Evolutionary conservation across 2,113 vertebrate species (phyloP).

Genomic region (Elaphurus davidianus): DNA sequence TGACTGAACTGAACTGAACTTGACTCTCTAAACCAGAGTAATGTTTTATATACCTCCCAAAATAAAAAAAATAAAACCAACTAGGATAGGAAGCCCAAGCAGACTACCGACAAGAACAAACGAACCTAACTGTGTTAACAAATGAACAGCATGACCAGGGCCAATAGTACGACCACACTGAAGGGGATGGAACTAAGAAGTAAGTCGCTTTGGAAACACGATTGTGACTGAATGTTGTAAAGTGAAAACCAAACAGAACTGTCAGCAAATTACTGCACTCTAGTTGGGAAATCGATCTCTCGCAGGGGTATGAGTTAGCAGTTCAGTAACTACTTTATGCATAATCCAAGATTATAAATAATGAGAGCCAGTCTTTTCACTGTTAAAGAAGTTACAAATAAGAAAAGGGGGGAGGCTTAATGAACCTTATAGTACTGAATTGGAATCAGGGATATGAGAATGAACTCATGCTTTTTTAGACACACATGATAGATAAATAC

Average conservation of each 20-base stretch:
- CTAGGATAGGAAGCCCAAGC: background rate
- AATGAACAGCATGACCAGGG: background rate
- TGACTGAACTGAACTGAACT: background rate
- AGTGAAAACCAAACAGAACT: background rate
- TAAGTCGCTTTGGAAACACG: background rate
- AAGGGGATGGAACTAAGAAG: background rate
- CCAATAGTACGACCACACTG: background rate
- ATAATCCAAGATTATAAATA: background rate
- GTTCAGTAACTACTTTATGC: background rate
- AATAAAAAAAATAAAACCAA: background rate
- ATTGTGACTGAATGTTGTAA: constrained; percentile 4
- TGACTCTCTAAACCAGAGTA: background rate
- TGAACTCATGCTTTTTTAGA: background rate
- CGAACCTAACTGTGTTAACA: background rate
- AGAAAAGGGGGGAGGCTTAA: background rate
- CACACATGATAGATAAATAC: background rate
- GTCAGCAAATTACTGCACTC: background rate
- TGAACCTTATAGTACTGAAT: background rate
- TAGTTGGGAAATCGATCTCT: background rate
- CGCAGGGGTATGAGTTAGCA: background rate
- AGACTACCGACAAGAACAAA: background rate
- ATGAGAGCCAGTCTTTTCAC: background rate
- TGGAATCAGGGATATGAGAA: constrained; percentile 14
- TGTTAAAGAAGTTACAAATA: background rate
- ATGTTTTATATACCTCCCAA: background rate